Evolutionary conservation across 2,113 vertebrate genomes (phyloP), one percentile per base, ranked within the genome.

Genomic region (Neogobius melanostomus): DNA sequence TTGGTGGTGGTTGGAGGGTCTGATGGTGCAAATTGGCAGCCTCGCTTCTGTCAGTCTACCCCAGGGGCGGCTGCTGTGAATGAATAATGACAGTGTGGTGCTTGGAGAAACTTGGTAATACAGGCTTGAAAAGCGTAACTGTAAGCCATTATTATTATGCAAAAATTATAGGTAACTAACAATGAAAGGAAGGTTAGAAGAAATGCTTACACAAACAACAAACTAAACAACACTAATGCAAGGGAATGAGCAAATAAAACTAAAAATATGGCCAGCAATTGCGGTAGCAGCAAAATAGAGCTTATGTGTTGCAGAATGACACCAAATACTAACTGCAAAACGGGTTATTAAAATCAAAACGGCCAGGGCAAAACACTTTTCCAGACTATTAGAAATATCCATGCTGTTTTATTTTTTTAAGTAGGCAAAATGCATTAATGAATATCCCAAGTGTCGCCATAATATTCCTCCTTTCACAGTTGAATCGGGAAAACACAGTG

Each of bases 401-500:
- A 7, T 2, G n/a, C 44, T 21, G 45, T 64, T 64, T 63, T 12
- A 12, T 48, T 61, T 63, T 46, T 64, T 10, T 12, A 7, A 46
- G 16, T 21, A 64, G 11, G 45, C 45, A 44, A 45, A 44, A 45
- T n/a, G 47, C 16, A 45, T 64, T 44, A 16, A 21, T 48, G 21
- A 28, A 48, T 36, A 36, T 64, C 62, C 11, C n/a, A 17, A 48
- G 45, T 64, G 62, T 46, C 62, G 12, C 10, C 45, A 17, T 12
- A 7, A 48, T 21, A 45, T 17, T 16, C 15, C 8, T 16, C 8
- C 7, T 46, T 61, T 64, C 15, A 63, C n/a, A 17, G 48, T 65
- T 73, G 66, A 11, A 69, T 66, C 28, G 28, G 21, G 42, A 61
- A 53, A 43, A 44, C 16, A 8, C 50, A 43, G n/a, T 66, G 61